Evolutionary conservation across 2,797 vertebrate genomes (phyloP).

Genomic region (Cossypha caffra): DNA sequence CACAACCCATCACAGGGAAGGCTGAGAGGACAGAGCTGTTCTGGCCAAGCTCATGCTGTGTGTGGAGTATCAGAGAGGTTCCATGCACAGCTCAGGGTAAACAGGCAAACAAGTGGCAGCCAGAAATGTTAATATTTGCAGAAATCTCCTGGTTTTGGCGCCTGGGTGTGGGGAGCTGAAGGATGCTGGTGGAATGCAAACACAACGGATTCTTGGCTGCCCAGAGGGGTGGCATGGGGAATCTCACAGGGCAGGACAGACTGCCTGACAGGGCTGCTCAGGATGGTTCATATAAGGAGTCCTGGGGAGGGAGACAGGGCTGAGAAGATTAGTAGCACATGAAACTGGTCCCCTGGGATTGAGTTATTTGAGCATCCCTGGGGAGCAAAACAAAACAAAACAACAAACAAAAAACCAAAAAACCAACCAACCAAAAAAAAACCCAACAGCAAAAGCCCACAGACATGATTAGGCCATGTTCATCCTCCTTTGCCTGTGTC

Average conservation of each 20-base stretch:
- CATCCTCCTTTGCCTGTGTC: not conserved
- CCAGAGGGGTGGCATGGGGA: not conserved
- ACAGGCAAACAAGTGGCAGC: not conserved
- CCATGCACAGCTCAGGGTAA: not conserved
- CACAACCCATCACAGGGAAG: fast-evolving
- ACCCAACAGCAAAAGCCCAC: not conserved
- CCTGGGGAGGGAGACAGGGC: not conserved
- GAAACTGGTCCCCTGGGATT: not conserved
- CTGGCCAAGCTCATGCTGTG: not conserved
- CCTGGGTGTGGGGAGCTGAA: not conserved
- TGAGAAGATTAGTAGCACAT: not conserved
- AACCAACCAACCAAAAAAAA: too few relatives aligned
- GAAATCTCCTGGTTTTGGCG: constrained; percentile 6
- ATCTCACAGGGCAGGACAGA: constrained; percentile 32
- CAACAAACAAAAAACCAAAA: too few relatives aligned
- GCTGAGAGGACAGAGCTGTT: not conserved
- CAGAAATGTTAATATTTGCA: constrained; percentile 36
- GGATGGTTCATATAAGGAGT: not conserved
- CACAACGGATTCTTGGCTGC: not conserved
- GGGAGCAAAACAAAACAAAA: too few relatives aligned
- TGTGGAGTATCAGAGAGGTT: not conserved
- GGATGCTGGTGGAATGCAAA: constrained; percentile 4
- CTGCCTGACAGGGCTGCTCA: not conserved
- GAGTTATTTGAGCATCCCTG: not conserved
- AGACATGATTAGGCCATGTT: fast-evolving